Percentiles rank a stretch among this genome's conserved stretches.
Evolutionary conservation across 1,140 invertebrate genomes (phyloP).

Genomic region (Spodoptera frugiperda): DNA sequence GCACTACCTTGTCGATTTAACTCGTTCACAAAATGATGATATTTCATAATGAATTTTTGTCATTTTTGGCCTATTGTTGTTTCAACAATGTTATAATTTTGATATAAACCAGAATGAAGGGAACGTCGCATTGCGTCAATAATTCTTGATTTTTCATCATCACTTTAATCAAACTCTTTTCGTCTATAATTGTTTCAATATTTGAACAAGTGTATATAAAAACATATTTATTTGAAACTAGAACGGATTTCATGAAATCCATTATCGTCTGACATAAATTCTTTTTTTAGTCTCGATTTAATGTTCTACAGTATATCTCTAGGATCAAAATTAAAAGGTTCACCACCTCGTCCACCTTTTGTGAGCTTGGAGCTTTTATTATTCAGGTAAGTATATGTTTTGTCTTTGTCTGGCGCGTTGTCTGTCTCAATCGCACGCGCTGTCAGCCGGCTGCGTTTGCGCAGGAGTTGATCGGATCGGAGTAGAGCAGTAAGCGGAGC

Average conservation of each 20-base stretch:
- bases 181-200: conserved; percentile 5
- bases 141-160: background rate
- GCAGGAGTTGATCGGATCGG: conserved; percentile 76
- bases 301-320: conserved; percentile 43
- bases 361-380: conserved; percentile 75
- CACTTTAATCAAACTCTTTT: background rate
- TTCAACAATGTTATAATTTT: too few species aligned
- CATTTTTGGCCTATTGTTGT: too few species aligned
- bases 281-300: background rate
- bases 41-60: too few species aligned
- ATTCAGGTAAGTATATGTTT: conserved; percentile 73
- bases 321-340: conserved; percentile 54
- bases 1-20: conserved; percentile 46
- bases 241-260: background rate
- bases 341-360: conserved; percentile 63
- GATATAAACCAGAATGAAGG: too few species aligned
- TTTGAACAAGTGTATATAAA: conserved; percentile 21
- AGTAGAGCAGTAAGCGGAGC: conserved; percentile 78
- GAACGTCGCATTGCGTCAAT: background rate
- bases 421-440: conserved; percentile 67
- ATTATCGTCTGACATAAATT: background rate
- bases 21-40: conserved; percentile 26
- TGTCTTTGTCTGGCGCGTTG: conserved; percentile 60
- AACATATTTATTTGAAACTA: background rate
- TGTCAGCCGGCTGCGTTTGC: conserved; percentile 60